Percentiles rank a stretch among this genome's conserved stretches.
Conservation (phyloP, 2,113 vertebrate genomes). For the Microcebus tavaratra region DNA sequence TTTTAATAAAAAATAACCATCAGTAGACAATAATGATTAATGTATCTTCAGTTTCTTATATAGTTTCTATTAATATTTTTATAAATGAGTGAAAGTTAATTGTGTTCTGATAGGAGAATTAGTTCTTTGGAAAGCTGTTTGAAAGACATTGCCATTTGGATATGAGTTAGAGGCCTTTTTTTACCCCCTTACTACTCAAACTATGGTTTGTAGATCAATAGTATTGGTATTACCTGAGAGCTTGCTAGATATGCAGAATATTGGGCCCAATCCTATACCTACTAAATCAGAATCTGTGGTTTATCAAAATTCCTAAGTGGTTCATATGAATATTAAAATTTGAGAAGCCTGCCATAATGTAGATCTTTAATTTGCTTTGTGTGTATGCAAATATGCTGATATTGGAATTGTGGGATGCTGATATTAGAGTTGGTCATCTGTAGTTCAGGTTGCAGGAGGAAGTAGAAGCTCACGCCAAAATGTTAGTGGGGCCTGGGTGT, state of each 20-base stretch:
- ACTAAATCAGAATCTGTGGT: neutral
- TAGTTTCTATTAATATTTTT: constrained; percentile 6
- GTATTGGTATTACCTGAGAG: neutral
- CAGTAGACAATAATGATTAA: neutral
- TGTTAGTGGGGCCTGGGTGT: neutral
- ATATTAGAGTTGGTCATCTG: neutral
- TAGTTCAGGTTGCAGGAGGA: neutral
- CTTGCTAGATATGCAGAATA: neutral
- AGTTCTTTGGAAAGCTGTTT: constrained; percentile 15
- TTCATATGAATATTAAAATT: constrained; percentile 14
- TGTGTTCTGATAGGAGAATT: neutral
- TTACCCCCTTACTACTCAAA: neutral
- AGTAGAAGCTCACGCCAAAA: neutral
- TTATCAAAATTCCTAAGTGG: neutral
- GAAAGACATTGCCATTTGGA: neutral
- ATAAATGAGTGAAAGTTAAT: neutral
- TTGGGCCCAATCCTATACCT: neutral
- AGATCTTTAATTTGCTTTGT: neutral
- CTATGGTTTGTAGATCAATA: neutral
- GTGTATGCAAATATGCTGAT: neutral
- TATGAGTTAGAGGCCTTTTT: neutral
- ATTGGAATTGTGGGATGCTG: neutral
- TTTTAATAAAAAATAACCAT: constrained; percentile 32
- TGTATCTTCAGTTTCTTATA: neutral
- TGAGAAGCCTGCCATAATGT: neutral